Evolutionary conservation across 2,797 vertebrate species (phyloP), one percentile per base, ranked within the genome.

Genomic region (Acanthornis magna): DNA sequence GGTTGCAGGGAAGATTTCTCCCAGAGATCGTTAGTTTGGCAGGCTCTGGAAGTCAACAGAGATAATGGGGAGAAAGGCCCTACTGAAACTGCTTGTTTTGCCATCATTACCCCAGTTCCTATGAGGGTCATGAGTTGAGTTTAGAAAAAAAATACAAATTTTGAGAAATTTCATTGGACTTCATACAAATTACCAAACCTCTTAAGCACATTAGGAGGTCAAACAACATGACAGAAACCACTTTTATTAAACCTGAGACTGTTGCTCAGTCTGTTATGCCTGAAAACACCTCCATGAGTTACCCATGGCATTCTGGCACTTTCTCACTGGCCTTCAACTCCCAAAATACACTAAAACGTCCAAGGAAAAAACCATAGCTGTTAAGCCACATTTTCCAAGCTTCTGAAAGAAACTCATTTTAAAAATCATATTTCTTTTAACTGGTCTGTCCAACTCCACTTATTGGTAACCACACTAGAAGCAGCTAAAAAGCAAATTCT

Each of bases 341-440:
- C 20, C 58, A 55, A 66, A 65, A 76, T 5, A 29, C 8, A 32
- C 6, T 45, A 47, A 58, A 27, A 54, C 3, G n/a, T n/a, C 8
- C 5, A 16, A 21, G 27, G 11, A 26, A 27, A 71, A 42, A 38
- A 1, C 0, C 1, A 14, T 4, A 22, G 2, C n/a, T 27, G 7
- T 63, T 77, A 53, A 73, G 36, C 6, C 20, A 61, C 10, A 32
- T 85, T 80, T 80, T 55, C 71, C 34, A 75, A 79, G 11, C 19
- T 75, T 75, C 27, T 77, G 62, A 92, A 85, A 86, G 38, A 77
- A 77, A 54, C 7, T 78, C 0, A 43, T 81, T 91, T 81, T 14
- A 4, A 72, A 78, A 91, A 62, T 58, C 3, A 2, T 10, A 3
- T 61, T 61, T 16, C 5, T 42, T 91, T 86, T 57, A 48, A 73